A percentile compares a stretch with the other conserved stretches of the same genome.
These are phyloP conservation scores for Aphelocoma californica DNA, from an alignment of 2,797 vertebrate species.

Conservation along the genomic window DNA sequence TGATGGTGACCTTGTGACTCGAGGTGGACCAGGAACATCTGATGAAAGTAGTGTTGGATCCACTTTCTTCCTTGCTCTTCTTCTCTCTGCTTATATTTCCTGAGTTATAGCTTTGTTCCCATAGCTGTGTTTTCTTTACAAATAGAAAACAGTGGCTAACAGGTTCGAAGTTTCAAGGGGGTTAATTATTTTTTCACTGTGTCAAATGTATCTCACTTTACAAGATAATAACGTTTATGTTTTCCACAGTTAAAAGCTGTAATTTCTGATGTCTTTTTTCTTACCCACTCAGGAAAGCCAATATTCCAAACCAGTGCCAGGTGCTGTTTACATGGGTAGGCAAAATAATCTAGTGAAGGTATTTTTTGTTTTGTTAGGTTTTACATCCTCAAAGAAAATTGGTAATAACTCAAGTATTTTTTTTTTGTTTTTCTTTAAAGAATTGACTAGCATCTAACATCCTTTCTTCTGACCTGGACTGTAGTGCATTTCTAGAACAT, in stretches of 20 bases:
- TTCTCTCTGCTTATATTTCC: background rate
- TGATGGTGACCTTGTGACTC: background rate
- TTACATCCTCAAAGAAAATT: constrained; percentile 43
- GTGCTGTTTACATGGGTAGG: background rate
- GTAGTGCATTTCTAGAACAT: background rate
- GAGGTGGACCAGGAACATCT: background rate
- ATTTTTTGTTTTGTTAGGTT: constrained; percentile 27
- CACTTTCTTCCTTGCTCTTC: background rate
- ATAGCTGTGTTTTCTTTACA: background rate
- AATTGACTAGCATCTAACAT: background rate
- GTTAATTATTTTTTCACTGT: background rate
- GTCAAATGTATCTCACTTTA: background rate
- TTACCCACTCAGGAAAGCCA: background rate
- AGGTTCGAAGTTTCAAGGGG: background rate
- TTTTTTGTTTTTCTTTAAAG: background rate
- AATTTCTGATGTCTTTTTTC: background rate
- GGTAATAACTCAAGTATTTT: background rate
- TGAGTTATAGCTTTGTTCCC: background rate
- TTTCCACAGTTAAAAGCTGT: background rate
- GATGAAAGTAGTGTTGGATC: background rate
- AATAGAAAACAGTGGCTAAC: background rate
- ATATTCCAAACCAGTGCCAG: background rate
- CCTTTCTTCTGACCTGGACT: background rate
- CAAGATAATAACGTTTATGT: background rate
- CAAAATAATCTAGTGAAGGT: background rate